phyloP scores from a whole-genome alignment of 1,140 invertebrate genomes.

The Drosophila nikananu region DNA sequence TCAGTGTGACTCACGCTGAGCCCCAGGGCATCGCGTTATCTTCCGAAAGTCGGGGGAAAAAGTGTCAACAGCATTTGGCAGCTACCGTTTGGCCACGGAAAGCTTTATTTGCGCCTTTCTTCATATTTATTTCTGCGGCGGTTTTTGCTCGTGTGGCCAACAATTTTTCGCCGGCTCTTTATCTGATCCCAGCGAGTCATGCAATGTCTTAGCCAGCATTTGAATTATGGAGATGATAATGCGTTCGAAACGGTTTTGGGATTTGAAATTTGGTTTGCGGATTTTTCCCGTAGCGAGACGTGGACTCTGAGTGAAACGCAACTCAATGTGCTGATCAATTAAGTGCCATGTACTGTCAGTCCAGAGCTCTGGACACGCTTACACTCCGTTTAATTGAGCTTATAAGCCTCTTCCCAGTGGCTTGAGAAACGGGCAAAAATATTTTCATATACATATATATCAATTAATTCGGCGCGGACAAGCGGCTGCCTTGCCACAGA shows the following conservation, averaged over 20 bases:
- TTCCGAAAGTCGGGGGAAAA: conserved; percentile 48
- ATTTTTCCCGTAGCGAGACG: conserved; percentile 2
- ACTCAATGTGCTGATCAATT: conserved; percentile 61
- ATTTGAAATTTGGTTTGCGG: conserved; percentile 33
- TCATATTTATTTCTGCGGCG: conserved; percentile 64
- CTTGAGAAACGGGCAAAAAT: conserved; percentile 46
- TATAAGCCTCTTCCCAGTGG: conserved; percentile 58
- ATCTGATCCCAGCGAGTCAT: conserved; percentile 80
- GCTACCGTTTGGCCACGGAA: conserved; percentile 65
- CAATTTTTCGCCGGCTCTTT: conserved; percentile 70
- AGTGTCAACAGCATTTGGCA: conserved; percentile 70
- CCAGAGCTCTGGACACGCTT: conserved; percentile 42
- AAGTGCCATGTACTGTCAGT: conserved; percentile 68
- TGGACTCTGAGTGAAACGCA: conserved; percentile 42
- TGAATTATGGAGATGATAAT: conserved; percentile 84
- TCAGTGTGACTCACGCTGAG: conserved; percentile 47
- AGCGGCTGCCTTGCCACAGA: conserved; percentile 38
- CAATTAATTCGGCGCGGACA: conserved; percentile 66
- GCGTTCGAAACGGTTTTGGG: conserved; percentile 68
- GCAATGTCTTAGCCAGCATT: conserved; percentile 72
- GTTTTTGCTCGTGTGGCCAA: conserved; percentile 50
- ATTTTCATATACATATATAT: conserved; percentile 59
- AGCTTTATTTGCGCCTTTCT: conserved; percentile 67
- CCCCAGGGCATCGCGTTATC: conserved; percentile 42
- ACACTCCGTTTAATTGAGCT: conserved; percentile 77